Evolutionary conservation across 2,797 vertebrate species (phyloP), one percentile per base, ranked within the genome.

Genomic region (Scolopax rusticola): DNA sequence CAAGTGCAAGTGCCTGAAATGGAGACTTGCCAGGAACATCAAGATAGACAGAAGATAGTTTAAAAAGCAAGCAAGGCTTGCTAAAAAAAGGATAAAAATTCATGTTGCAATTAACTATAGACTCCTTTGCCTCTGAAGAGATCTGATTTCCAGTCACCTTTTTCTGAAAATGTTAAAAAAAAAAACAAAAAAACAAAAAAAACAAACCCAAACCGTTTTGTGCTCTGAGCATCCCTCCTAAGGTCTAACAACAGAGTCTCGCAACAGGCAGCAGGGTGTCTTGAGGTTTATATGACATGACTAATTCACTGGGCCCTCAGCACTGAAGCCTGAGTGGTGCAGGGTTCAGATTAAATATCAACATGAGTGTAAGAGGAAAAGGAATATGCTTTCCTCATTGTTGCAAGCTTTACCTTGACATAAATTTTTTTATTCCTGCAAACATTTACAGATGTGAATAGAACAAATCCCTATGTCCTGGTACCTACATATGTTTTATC

Each of bases 391-490:
- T 80, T 76, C 41, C 24, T 69, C 8, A 3, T 27, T 17, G 8
- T 56, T 92, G 38, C 40, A 69, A 87, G 59, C 48, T 19, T 89
- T 87, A 28, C 48, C 21, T 89, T 87, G 32, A 54, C 41, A 78
- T 77, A 25, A 60, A 1, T 20, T 81, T 67, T 63, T 82, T 78
- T 47, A 67, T 87, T 84, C 63, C 76, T 71, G 57, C 70, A 92
- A 92, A 91, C 75, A 36, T 89, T 93, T 90, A 75, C 50, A 36
- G 45, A 48, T 75, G 51, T 51, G 60, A 84, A 33, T 10, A 68
- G 33, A 64, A 64, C 50, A 89, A 88, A 90, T 63, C 47, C 40
- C 8, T 5, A 0, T 47, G 60, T 69, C 45, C 56, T 82, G 54
- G 61, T 86, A 57, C 18, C 64, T 38, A 20, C 27, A 6, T 5